Percentiles rank a stretch among this genome's conserved stretches.
phyloP scores from a whole-genome alignment of 2,113 vertebrate genomes.

The Calonectris borealis region DNA sequence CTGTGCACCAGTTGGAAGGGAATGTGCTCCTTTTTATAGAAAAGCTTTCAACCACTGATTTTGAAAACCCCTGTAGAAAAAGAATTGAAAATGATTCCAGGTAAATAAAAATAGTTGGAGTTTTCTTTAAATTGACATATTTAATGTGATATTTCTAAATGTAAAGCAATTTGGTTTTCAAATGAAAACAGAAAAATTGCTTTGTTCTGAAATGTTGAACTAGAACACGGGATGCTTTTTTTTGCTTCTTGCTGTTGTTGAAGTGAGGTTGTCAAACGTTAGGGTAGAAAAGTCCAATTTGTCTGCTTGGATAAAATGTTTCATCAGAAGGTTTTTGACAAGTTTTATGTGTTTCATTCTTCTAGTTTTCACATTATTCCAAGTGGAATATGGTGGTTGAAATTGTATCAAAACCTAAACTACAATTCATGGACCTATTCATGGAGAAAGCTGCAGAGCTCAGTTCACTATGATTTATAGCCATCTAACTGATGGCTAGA shows the following conservation, averaged over 20 bases:
- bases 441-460: neutral
- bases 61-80: rapidly evolving
- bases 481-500: neutral
- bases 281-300: neutral
- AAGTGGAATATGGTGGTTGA: neutral
- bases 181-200: neutral
- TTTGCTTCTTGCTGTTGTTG: neutral
- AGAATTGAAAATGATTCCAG: neutral
- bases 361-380: neutral
- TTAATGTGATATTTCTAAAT: neutral
- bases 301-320: neutral
- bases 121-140: neutral
- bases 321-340: neutral
- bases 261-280: neutral
- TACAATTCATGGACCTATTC: neutral
- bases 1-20: neutral
- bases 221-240: neutral
- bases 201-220: neutral
- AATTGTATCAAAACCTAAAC: neutral
- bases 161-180: neutral
- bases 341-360: neutral
- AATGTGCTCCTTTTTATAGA: neutral
- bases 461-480: neutral
- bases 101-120: neutral
- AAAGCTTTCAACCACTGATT: neutral